Conservation (phyloP, 2,797 vertebrate species). For the Myotis pilosus region DNA sequence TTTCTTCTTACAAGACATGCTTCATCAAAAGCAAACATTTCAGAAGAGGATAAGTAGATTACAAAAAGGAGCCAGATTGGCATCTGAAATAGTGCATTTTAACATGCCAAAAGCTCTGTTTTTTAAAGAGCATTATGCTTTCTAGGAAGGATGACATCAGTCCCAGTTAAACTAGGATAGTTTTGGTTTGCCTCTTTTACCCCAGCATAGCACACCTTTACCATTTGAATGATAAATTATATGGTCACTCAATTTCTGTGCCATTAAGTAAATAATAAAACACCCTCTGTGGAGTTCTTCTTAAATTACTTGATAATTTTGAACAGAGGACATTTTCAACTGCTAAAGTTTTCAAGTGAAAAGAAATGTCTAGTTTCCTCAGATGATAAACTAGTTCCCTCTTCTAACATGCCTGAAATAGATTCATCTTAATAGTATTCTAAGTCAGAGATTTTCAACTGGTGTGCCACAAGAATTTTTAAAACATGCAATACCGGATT, state of each 20-base stretch:
- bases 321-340: slow-evolving; percentile 13
- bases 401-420: slow-evolving; percentile 45
- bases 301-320: slow-evolving; percentile 42
- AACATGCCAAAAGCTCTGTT: neutral
- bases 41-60: neutral
- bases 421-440: neutral
- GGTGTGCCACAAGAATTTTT: neutral
- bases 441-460: neutral
- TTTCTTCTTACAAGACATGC: slow-evolving; percentile 29
- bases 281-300: neutral
- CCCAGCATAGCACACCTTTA: neutral
- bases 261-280: slow-evolving; percentile 48
- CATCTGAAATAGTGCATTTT: slow-evolving; percentile 31
- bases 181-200: slow-evolving; percentile 8
- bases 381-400: slow-evolving; percentile 9
- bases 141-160: neutral
- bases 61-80: slow-evolving; percentile 21
- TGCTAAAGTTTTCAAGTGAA: slow-evolving; percentile 35
- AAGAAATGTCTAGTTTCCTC: neutral
- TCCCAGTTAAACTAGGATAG: neutral
- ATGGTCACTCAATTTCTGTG: neutral
- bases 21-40: slow-evolving; percentile 44
- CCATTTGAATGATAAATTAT: neutral
- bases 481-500: neutral
- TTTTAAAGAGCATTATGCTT: slow-evolving; percentile 29